Conservation (phyloP, 2,888 invertebrate species). For the Hydroisotoma schaefferi region DNA sequence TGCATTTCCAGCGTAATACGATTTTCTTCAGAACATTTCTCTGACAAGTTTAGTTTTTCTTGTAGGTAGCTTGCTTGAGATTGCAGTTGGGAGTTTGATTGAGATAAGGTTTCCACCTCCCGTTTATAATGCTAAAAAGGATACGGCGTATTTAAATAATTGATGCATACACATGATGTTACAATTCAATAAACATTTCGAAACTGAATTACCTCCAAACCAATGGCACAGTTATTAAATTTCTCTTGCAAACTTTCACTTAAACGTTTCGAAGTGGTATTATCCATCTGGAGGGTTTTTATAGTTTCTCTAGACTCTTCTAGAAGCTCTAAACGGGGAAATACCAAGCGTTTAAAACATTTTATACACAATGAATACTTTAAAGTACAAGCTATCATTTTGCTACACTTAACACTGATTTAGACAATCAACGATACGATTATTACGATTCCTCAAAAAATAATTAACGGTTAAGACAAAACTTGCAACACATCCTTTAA, state of each 20-base stretch:
- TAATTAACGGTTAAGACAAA: no score
- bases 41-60: constrained; percentile 21
- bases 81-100: constrained; percentile 29
- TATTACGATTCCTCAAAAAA: neutral
- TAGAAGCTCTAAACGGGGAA: constrained; percentile 37
- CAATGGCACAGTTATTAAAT: constrained; percentile 35
- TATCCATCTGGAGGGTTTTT: constrained; percentile 41
- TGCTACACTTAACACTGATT: neutral
- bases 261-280: constrained; percentile 29
- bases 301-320: constrained; percentile 45
- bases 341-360: neutral
- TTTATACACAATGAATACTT: neutral
- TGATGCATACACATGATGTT: neutral
- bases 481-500: neutral
- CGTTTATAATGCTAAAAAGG: constrained; percentile 29
- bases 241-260: constrained; percentile 39
- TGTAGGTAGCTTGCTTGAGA: constrained; percentile 24
- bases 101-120: constrained; percentile 20
- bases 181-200: neutral
- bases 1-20: constrained; percentile 21
- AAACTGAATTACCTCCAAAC: constrained; percentile 33
- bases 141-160: neutral
- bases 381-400: neutral
- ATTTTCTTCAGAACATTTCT: constrained; percentile 19
- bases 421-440: neutral